Evolutionary conservation across 2,797 vertebrate genomes (phyloP), one percentile per base, ranked within the genome.

Genomic region (Limosa lapponica): DNA sequence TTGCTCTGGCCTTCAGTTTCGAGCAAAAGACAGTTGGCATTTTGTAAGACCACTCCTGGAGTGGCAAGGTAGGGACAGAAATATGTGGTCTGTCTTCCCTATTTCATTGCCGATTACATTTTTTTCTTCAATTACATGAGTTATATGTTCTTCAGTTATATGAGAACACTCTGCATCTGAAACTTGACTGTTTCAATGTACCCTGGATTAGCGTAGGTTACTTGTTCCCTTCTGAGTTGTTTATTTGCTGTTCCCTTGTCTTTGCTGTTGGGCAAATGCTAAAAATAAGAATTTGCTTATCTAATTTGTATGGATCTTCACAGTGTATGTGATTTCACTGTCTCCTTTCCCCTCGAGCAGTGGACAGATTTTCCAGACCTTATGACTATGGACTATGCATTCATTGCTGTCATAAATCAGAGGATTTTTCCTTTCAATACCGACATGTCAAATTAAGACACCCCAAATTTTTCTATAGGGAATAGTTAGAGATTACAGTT

Each of bases 261-360:
- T 93, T 95, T 96, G 94, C 95, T 94, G 69, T 90, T 0, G 84
- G 94, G 95, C 83, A 92, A 95, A 94, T 89, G 89, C 96, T 96
- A 96, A 96, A 96, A 96, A 97, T 93, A 96, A 96, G 93, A 51
- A 93, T 96, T 94, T 95, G 93, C 88, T 95, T 96, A 94, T 97
- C 96, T 96, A 78, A 96, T 97, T 96, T 93, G 95, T 95, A 96
- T 95, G 93, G 96, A 95, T 95, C 96, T 95, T 95, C 82, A 77
- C 82, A 86, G 54, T 71, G 81, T 70, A 43, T 95, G 79, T 81
- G 83, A 90, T 95, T 96, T 95, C 80, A 32, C 91, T 93, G 89
- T 41, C 85, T 96, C 78, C 58, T 54, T 93, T 96, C 64, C 95
- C 91, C 95, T 93, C 8, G 3, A 96, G 95, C 94, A 73, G 34